A percentile compares a stretch with the other conserved stretches of the same genome.
These are phyloP conservation scores for Cheilosia grossa DNA, from an alignment of 2,888 invertebrate species.

Conservation along the genomic window DNA sequence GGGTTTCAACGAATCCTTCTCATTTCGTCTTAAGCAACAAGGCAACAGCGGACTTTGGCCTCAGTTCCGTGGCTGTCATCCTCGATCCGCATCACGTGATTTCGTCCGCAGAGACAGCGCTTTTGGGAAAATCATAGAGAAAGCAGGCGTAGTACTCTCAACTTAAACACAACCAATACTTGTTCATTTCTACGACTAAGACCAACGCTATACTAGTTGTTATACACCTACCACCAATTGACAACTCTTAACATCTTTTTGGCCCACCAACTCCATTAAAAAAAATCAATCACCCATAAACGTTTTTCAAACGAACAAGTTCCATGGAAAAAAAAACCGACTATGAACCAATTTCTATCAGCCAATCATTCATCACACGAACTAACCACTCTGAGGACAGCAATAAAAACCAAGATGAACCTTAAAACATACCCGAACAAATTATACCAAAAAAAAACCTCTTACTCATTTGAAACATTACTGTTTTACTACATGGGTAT, in stretches of 20 bases:
- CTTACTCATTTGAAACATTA: conserved; percentile 58
- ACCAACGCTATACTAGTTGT: too few relatives aligned
- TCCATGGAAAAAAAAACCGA: conserved; percentile 23
- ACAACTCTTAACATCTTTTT: background rate
- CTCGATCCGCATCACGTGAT: too few relatives aligned
- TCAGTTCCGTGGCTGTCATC: too few relatives aligned
- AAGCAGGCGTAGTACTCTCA: too few relatives aligned
- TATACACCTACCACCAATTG: background rate
- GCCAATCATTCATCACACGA: conserved; percentile 60
- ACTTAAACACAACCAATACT: too few relatives aligned
- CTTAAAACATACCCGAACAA: conserved; percentile 42
- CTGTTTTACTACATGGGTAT: conserved; percentile 40
- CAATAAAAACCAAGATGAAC: conserved; percentile 60
- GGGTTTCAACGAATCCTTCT: too few relatives aligned
- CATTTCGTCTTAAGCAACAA: too few relatives aligned
- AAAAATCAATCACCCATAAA: conserved; percentile 56
- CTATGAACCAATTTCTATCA: conserved; percentile 38
- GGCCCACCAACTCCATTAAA: background rate
- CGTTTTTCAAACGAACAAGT: conserved; percentile 22
- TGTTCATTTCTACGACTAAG: too few relatives aligned
- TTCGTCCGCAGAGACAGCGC: too few relatives aligned
- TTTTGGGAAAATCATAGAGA: too few relatives aligned
- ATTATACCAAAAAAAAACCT: conserved; percentile 25
- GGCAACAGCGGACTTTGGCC: too few relatives aligned
- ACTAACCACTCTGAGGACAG: conserved; percentile 38